Base-by-base conservation (phyloP, 2,888 invertebrate genomes). In the Phaedon cochleariae region DNA sequence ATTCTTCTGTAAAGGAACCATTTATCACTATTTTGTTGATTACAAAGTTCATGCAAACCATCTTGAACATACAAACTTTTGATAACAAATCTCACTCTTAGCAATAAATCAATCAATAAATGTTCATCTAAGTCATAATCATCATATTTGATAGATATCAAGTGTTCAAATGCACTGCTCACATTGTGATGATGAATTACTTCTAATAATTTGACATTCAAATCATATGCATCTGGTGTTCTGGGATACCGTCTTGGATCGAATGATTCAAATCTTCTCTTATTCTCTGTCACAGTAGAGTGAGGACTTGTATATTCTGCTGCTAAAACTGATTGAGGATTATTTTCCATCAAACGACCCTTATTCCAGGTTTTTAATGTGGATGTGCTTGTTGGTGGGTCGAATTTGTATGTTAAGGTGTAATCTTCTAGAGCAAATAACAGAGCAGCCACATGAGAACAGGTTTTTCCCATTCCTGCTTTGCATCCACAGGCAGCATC, bases 181-280 rank as follows among this genome's bases (percentile, higher is more conserved):
- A 45, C n/a, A 45, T 45, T 45, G 45, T 45, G 45, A 45, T 45
- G n/a, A 45, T 45, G n/a, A 45, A 45, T 45, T n/a, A 45, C 45
- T 45, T 45, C 45, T 3, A 45, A 45, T 45, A 45, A 45, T 45
- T 45, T 10, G 17, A 45, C n/a, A 45, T 45, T 45, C 15, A 45
- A 15, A 45, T 6, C 17, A 4, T 45, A 3, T 45, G 3, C 4
- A 45, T 45, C 4, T 3, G 5, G 17, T 17, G 37, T 5, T 45
- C 17, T 12, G 18, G 45, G 18, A 45, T 45, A 6, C 45, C 10
- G 2, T 5, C 45, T 45, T 45, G 45, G 45, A 45, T 5, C 2
- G 12, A 45, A 45, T 17, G 10, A 45, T 45, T 45, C n/a, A n/a
- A n/a, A n/a, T n/a, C n/a, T n/a, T n/a, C n/a, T n/a, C n/a, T n/a